A percentile compares a stretch with the other conserved stretches of the same genome.
phyloP scores from a whole-genome alignment of 2,113 vertebrate species.

The Tychaedon coryphoeus region DNA sequence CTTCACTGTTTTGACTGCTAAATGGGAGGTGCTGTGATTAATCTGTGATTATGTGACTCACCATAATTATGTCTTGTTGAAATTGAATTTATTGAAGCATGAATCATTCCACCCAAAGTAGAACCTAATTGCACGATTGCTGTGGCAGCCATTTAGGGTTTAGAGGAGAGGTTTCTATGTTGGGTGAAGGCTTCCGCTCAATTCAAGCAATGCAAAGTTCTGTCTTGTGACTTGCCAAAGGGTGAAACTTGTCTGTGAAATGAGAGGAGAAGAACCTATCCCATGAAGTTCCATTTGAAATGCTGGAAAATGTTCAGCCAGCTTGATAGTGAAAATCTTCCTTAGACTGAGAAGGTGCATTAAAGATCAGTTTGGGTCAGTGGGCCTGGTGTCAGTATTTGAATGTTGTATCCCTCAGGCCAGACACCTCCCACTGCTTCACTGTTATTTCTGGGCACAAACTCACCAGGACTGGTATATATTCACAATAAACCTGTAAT shows the following conservation, averaged over 20 bases:
- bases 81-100: constrained; percentile 76
- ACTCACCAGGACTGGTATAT: background rate
- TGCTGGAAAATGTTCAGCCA: background rate
- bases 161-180: constrained; percentile 26
- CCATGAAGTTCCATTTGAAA: background rate
- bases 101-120: constrained; percentile 72
- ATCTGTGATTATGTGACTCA: constrained; percentile 79
- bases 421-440: constrained; percentile 18
- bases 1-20: constrained; percentile 72
- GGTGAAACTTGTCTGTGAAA: background rate
- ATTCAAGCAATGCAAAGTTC: background rate
- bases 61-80: constrained; percentile 78
- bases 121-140: constrained; percentile 67
- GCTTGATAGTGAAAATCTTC: background rate
- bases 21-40: constrained; percentile 72
- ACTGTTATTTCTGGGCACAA: background rate
- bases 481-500: constrained; percentile 21
- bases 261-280: background rate
- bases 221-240: background rate
- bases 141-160: background rate
- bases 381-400: background rate
- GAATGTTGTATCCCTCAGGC: background rate
- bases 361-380: background rate
- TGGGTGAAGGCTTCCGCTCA: background rate
- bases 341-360: background rate